These are phyloP conservation scores for Clanis bilineata DNA, from an alignment of 2,888 invertebrate species.

Conservation along the genomic window DNA sequence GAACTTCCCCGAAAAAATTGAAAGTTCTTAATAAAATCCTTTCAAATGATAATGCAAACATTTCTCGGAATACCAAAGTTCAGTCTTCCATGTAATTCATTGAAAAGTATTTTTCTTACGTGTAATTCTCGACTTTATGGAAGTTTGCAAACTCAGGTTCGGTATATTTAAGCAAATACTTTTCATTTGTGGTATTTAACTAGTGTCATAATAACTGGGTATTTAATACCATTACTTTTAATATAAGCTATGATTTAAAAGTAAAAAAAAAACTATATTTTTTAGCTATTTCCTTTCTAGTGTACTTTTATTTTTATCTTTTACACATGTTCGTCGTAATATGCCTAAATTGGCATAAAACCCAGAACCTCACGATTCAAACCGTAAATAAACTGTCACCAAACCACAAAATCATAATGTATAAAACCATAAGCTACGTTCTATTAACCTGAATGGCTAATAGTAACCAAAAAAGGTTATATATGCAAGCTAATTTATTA, in stretches of 20 bases:
- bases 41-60: neutral
- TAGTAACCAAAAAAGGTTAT: neutral
- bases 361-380: too few species aligned
- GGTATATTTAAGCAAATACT: neutral
- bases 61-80: neutral
- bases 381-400: too few species aligned
- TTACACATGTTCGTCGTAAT: too few species aligned
- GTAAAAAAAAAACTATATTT: too few species aligned
- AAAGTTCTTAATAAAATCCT: neutral
- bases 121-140: neutral
- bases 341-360: too few species aligned
- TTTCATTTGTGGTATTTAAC: neutral
- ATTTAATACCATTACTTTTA: too few species aligned
- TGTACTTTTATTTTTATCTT: too few species aligned
- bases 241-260: too few species aligned
- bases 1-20: neutral
- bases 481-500: constrained; percentile 11
- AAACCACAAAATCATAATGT: too few species aligned
- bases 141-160: neutral
- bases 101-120: neutral
- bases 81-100: neutral
- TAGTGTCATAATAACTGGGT: neutral
- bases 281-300: too few species aligned
- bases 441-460: neutral
- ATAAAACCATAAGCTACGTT: neutral